These are phyloP conservation scores for Phoenoteleia sp. DNA, from an alignment of 2,888 invertebrate species.

Conservation along the genomic window DNA sequence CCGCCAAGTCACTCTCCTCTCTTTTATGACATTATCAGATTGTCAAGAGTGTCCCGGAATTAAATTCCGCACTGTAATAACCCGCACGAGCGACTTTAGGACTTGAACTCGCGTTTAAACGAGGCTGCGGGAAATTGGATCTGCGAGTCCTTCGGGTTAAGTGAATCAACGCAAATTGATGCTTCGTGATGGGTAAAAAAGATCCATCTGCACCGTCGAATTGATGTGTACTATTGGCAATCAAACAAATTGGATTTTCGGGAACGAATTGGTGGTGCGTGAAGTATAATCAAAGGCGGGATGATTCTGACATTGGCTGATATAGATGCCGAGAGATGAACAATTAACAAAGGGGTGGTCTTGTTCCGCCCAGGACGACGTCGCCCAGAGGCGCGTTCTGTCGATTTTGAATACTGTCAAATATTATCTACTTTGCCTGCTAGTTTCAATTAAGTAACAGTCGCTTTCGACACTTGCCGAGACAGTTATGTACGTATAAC, in stretches of 20 bases:
- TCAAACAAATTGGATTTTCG: conserved; percentile 82
- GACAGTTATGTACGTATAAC: too few species aligned
- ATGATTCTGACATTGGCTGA: conserved; percentile 78
- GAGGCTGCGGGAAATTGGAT: conserved; percentile 22
- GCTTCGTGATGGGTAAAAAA: conserved; percentile 9
- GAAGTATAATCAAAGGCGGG: conserved; percentile 74
- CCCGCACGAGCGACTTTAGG: too few species aligned
- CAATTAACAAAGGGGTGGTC: conserved; percentile 84
- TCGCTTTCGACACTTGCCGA: not conserved
- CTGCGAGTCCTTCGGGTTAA: conserved; percentile 1
- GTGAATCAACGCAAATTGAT: not conserved
- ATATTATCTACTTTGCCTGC: conserved; percentile 71
- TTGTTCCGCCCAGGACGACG: conserved; percentile 83
- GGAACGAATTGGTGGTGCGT: conserved; percentile 77
- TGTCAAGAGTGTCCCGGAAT: conserved; percentile 77
- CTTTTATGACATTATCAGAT: conserved; percentile 75
- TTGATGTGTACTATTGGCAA: conserved; percentile 83
- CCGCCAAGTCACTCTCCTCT: conserved; percentile 67
- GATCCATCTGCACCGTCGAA: conserved; percentile 74
- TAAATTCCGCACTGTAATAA: too few species aligned
- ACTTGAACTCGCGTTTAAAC: conserved; percentile 23
- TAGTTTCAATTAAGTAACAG: conserved; percentile 73
- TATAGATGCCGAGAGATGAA: conserved; percentile 84
- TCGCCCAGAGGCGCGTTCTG: conserved; percentile 77
- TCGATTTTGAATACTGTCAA: conserved; percentile 77